phyloP scores from a whole-genome alignment of 2,797 vertebrate genomes.

The Alosa sapidissima region DNA sequence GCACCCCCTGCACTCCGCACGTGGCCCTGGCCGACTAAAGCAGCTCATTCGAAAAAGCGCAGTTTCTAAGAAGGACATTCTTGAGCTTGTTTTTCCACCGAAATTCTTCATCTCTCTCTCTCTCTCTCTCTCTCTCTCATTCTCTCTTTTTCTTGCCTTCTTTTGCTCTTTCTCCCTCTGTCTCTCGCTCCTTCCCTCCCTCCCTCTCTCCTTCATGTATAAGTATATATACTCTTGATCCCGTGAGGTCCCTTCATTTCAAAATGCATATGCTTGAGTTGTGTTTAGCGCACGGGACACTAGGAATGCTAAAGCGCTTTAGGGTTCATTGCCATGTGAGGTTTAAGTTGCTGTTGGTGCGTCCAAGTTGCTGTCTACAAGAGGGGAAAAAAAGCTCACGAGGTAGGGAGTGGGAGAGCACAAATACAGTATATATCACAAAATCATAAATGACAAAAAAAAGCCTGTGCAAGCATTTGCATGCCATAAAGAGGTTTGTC shows the following conservation, averaged over 20 bases:
- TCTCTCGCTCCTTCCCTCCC: no score
- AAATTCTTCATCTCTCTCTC: background rate
- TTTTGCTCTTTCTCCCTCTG: background rate
- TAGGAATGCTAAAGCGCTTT: slow-evolving; percentile 1
- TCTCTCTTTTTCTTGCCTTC: background rate
- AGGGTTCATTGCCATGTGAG: slow-evolving; percentile 8
- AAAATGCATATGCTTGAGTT: background rate
- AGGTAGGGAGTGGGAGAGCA: background rate
- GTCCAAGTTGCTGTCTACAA: background rate
- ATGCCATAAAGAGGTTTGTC: background rate
- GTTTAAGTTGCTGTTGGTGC: slow-evolving; percentile 1
- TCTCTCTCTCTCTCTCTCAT: background rate
- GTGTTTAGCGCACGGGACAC: background rate
- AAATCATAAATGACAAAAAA: background rate
- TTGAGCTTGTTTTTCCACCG: slow-evolving; percentile 6
- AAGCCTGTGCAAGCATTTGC: background rate
- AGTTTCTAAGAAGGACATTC: background rate
- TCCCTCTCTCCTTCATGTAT: background rate
- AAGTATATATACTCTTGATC: no score
- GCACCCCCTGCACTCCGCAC: background rate
- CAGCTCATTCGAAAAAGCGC: background rate
- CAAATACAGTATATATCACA: background rate
- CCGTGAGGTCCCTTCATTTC: background rate
- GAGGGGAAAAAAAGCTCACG: background rate
- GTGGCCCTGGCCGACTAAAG: background rate